Evolutionary conservation across 2,797 vertebrate genomes (phyloP).

Genomic region (Helarctos malayanus): DNA sequence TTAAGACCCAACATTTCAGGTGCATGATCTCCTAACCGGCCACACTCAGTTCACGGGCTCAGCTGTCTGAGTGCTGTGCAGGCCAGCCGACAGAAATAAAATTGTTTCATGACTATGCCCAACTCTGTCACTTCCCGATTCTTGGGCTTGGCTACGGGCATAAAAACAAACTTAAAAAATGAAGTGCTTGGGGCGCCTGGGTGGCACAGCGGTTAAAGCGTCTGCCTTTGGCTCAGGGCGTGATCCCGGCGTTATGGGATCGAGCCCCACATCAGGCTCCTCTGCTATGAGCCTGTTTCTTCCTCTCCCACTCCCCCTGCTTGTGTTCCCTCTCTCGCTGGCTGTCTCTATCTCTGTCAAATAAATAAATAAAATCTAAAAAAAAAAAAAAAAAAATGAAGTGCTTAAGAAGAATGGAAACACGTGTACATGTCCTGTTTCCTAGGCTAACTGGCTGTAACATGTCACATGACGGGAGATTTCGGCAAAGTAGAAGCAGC

Average conservation of each 20-base stretch:
- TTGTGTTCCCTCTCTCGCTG: too few relatives aligned
- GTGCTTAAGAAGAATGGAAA: not conserved
- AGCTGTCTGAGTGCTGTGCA: rapidly evolving
- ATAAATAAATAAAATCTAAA: too few relatives aligned
- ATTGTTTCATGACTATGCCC: not conserved
- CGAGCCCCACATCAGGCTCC: too few relatives aligned
- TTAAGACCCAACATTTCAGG: not conserved
- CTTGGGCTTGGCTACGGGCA: not conserved
- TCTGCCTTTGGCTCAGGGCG: too few relatives aligned
- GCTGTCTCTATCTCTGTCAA: too few relatives aligned
- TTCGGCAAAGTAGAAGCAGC: not conserved
- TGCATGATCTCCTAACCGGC: not conserved
- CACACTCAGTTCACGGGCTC: not conserved
- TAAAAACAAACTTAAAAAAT: not conserved
- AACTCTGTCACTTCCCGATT: not conserved
- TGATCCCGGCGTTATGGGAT: too few relatives aligned
- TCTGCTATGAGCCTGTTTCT: too few relatives aligned
- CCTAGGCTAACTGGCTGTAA: not conserved
- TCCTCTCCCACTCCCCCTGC: too few relatives aligned
- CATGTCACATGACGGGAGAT: rapidly evolving
- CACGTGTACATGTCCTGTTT: not conserved
- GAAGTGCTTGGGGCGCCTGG: not conserved
- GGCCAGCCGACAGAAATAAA: not conserved
- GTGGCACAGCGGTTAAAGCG: too few relatives aligned
- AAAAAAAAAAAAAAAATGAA: too few relatives aligned